These are phyloP conservation scores for Sebastes hopkinsi DNA, from an alignment of 2,797 vertebrate species.

Conservation along the genomic window DNA sequence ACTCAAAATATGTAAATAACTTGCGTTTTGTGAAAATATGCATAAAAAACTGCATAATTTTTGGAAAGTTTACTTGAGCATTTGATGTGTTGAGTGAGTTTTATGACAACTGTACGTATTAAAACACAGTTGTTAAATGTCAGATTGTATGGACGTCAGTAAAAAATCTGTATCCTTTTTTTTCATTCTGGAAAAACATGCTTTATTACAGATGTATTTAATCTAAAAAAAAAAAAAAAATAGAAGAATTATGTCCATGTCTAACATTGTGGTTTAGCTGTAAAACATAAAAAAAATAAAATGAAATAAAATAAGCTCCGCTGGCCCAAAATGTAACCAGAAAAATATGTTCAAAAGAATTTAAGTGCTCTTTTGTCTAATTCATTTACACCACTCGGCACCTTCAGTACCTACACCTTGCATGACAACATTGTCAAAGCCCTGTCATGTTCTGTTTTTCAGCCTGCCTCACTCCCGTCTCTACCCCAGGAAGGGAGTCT, in stretches of 20 bases:
- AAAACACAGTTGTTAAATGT: slow-evolving; percentile 14
- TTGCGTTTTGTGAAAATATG: background rate
- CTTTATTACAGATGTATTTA: slow-evolving; percentile 7
- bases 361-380: slow-evolving; percentile 25
- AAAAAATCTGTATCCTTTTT: background rate
- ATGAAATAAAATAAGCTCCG: background rate
- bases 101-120: background rate
- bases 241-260: background rate
- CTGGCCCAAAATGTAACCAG: slow-evolving; percentile 15
- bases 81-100: slow-evolving; percentile 25
- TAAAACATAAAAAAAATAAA: background rate
- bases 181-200: slow-evolving; percentile 13
- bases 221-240: slow-evolving; percentile 2
- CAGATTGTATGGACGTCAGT: background rate
- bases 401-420: slow-evolving; percentile 30
- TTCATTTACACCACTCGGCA: slow-evolving; percentile 19
- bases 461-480: slow-evolving; percentile 18
- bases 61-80: background rate
- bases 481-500: slow-evolving; percentile 59
- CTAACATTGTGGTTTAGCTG: background rate
- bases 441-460: slow-evolving; percentile 10
- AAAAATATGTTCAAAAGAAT: slow-evolving; percentile 27
- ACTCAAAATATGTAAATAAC: slow-evolving; percentile 32
- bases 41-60: background rate
- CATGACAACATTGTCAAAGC: slow-evolving; percentile 34